Percentiles rank a stretch among this genome's conserved stretches.
Conservation (phyloP, 1,140 invertebrate genomes). For the Philaenus spumarius region DNA sequence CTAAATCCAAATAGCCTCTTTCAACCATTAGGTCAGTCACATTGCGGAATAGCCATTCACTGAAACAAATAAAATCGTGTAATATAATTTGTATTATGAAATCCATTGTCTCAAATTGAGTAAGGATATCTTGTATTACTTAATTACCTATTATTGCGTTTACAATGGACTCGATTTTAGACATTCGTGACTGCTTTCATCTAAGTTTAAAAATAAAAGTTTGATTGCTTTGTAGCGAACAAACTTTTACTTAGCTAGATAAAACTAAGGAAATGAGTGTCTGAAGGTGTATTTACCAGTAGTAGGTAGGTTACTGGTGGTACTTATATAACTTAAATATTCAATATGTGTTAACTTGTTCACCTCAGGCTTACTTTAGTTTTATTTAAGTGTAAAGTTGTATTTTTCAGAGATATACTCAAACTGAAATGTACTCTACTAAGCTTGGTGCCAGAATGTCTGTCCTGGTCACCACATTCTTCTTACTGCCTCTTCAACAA, state of each 20-base stretch:
- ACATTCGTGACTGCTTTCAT: background rate
- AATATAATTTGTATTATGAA: background rate
- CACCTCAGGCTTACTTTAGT: too few species aligned
- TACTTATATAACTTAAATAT: too few species aligned
- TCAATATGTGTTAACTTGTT: too few species aligned
- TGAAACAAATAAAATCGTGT: slow-evolving; percentile 29
- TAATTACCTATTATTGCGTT: background rate
- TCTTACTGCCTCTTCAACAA: too few species aligned
- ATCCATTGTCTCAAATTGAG: background rate
- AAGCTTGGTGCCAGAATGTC: too few species aligned
- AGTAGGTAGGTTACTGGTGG: too few species aligned
- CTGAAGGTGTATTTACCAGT: too few species aligned
- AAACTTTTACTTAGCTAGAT: background rate
- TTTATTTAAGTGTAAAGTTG: too few species aligned
- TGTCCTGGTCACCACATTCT: too few species aligned
- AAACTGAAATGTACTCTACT: too few species aligned
- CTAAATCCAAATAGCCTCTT: slow-evolving; percentile 48
- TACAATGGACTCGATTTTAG: background rate
- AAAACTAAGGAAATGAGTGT: too few species aligned
- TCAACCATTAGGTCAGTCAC: slow-evolving; percentile 48
- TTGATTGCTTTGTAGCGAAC: background rate
- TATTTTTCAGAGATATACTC: too few species aligned
- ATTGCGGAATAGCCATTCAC: slow-evolving; percentile 49
- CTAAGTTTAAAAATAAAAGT: background rate
- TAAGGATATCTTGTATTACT: background rate